Percentiles rank a stretch among this genome's conserved stretches.
phyloP scores from a whole-genome alignment of 2,888 invertebrate species.

The Cantharis rufa region DNA sequence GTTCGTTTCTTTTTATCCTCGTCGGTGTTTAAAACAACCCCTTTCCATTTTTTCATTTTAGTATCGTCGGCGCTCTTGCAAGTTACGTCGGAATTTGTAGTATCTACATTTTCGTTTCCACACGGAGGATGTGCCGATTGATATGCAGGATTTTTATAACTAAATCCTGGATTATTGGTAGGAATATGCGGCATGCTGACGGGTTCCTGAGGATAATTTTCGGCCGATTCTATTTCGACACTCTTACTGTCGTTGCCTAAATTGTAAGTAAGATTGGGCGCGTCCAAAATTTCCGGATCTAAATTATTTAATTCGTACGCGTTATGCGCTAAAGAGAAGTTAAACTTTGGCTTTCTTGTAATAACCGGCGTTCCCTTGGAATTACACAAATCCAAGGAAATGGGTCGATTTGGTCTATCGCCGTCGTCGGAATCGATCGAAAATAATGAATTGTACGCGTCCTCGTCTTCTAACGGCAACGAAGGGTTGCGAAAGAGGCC shows the following conservation, averaged over 20 bases:
- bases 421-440: conserved; percentile 52
- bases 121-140: conserved; percentile 73
- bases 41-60: conserved; percentile 75
- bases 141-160: conserved; percentile 74
- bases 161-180: conserved; percentile 61
- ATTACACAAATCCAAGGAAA: conserved; percentile 67
- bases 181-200: conserved; percentile 62
- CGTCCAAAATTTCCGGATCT: conserved; percentile 68
- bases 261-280: conserved; percentile 59
- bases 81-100: conserved; percentile 14
- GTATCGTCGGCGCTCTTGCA: conserved; percentile 56
- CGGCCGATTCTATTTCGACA: conserved; percentile 48
- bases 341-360: conserved; percentile 70
- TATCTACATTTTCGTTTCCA: conserved; percentile 37
- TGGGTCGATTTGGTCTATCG: conserved; percentile 59
- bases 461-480: conserved; percentile 48
- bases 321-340: conserved; percentile 69
- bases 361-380: conserved; percentile 65
- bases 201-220: conserved; percentile 59
- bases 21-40: conserved; percentile 71
- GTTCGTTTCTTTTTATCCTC: conserved; percentile 40
- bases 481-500: conserved; percentile 51
- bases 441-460: conserved; percentile 53
- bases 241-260: conserved; percentile 54
- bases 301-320: conserved; percentile 69